phyloP scores from a whole-genome alignment of 2,797 vertebrate species.

The Ambastaia sidthimunki region DNA sequence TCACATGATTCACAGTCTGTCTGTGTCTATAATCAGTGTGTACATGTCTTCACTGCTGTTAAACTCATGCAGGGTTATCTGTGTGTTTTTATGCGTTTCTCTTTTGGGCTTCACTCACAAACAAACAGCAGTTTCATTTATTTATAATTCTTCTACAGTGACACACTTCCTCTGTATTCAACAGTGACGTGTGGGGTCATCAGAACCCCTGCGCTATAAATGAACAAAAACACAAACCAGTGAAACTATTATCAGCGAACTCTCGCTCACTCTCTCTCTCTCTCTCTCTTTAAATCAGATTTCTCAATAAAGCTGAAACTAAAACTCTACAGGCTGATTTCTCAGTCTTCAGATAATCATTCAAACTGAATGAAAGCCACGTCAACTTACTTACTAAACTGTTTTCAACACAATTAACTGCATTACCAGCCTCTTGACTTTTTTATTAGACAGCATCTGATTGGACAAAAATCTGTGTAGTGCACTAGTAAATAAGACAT shows the following conservation, averaged over 20 bases:
- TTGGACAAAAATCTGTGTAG: too few relatives aligned
- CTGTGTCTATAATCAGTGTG: too few relatives aligned
- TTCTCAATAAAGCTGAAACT: slow-evolving; percentile 55
- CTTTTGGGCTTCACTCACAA: not conserved
- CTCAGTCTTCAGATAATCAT: slow-evolving; percentile 21
- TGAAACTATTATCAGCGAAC: slow-evolving; percentile 17
- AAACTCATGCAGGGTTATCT: not conserved
- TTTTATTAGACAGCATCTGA: not conserved
- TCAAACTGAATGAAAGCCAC: not conserved
- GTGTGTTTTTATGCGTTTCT: not conserved
- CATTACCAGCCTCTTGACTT: not conserved
- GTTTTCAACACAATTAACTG: not conserved
- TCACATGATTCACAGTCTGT: not conserved
- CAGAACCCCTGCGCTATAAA: slow-evolving; percentile 44
- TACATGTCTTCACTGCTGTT: not conserved
- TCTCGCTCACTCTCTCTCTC: not conserved
- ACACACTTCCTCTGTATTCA: slow-evolving; percentile 24
- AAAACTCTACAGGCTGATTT: slow-evolving; percentile 29
- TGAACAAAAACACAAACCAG: slow-evolving; percentile 35
- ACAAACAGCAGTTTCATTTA: slow-evolving; percentile 49
- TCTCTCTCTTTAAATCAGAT: slow-evolving; percentile 31
- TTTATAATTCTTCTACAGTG: slow-evolving; percentile 48
- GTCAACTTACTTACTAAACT: slow-evolving; percentile 4
- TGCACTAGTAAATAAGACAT: not conserved
- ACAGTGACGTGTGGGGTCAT: slow-evolving; percentile 45